These are phyloP conservation scores for Sinocyclocheilus anshuiensis DNA, from an alignment of 2,113 vertebrate species.

Conservation along the genomic window DNA sequence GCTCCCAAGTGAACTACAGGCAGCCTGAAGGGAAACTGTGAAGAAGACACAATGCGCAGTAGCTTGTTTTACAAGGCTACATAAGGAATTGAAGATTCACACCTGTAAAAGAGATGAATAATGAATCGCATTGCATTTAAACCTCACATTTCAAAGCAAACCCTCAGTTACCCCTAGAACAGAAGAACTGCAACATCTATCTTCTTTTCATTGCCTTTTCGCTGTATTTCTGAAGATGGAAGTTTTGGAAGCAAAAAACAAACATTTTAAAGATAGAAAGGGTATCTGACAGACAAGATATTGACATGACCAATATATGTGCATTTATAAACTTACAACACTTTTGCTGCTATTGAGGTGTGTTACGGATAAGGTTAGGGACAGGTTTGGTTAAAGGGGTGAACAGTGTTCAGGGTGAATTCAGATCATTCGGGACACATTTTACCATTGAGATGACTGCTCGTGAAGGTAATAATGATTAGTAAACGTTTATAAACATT, in stretches of 20 bases:
- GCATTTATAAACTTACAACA: neutral
- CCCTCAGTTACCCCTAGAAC: neutral
- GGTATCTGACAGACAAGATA: too few relatives aligned
- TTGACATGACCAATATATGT: neutral
- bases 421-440: too few relatives aligned
- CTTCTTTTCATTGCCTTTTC: conserved; percentile 17
- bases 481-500: neutral
- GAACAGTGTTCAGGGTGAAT: too few relatives aligned
- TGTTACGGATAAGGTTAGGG: too few relatives aligned
- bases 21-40: conserved; percentile 36
- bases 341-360: neutral
- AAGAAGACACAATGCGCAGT: neutral
- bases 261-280: neutral
- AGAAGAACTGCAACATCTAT: conserved; percentile 1
- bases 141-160: neutral
- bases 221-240: conserved; percentile 50
- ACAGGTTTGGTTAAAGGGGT: too few relatives aligned
- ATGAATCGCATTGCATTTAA: conserved; percentile 38
- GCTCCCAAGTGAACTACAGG: conserved; percentile 33
- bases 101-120: conserved; percentile 60
- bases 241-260: neutral
- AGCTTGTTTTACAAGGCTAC: conserved; percentile 55
- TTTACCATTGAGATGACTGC: neutral
- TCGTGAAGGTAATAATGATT: neutral
- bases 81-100: conserved; percentile 63